These are phyloP conservation scores for Cephus nigrinus DNA, from an alignment of 2,888 invertebrate species.

Conservation along the genomic window DNA sequence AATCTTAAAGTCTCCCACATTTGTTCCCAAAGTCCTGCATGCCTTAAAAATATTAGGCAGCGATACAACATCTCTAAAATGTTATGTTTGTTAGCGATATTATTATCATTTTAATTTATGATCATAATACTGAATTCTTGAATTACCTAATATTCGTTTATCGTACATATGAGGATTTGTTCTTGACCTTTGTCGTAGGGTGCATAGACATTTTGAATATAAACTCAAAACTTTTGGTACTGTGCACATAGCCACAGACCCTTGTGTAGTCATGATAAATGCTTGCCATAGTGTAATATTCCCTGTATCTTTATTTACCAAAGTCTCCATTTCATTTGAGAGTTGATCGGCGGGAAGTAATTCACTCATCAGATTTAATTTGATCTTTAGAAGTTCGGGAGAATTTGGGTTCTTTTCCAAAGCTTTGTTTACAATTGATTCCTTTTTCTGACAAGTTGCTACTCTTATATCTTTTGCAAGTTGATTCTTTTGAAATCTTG, in stretches of 20 bases:
- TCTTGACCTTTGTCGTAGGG: slow-evolving; percentile 62
- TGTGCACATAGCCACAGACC: slow-evolving; percentile 74
- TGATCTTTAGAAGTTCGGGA: slow-evolving; percentile 68
- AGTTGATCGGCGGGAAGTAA: slow-evolving; percentile 73
- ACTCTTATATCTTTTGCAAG: slow-evolving; percentile 37
- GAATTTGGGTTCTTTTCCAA: slow-evolving; percentile 70
- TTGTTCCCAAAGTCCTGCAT: slow-evolving; percentile 80
- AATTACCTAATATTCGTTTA: slow-evolving; percentile 47
- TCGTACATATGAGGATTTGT: slow-evolving; percentile 49
- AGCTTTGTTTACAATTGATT: slow-evolving; percentile 74
- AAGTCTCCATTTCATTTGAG: slow-evolving; percentile 65
- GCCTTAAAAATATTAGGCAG: slow-evolving; percentile 73
- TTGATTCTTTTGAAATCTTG: slow-evolving; percentile 40
- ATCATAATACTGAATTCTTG: not conserved
- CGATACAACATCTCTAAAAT: slow-evolving; percentile 65
- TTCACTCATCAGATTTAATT: slow-evolving; percentile 66
- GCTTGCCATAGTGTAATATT: slow-evolving; percentile 68
- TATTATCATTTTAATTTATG: not conserved
- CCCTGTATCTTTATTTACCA: slow-evolving; percentile 68
- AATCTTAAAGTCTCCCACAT: slow-evolving; percentile 79
- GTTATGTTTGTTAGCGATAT: not conserved
- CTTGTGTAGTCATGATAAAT: slow-evolving; percentile 68
- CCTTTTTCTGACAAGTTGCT: slow-evolving; percentile 68
- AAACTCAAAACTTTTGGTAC: slow-evolving; percentile 71
- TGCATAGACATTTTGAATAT: slow-evolving; percentile 69